These are phyloP conservation scores for Cyanistes caeruleus DNA, from an alignment of 2,113 vertebrate genomes.

Conservation along the genomic window DNA sequence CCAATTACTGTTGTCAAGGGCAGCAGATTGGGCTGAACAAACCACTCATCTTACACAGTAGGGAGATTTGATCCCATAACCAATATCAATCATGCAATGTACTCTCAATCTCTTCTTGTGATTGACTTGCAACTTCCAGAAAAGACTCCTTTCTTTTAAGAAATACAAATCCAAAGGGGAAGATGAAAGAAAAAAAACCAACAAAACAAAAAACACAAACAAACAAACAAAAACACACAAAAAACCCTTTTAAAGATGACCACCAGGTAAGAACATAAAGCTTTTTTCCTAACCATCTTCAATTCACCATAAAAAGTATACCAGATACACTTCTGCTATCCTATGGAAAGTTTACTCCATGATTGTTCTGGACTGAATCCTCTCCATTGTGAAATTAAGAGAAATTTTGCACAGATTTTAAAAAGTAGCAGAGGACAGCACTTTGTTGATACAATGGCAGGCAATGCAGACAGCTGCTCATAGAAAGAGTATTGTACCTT, in stretches of 20 bases:
- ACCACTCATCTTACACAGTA: neutral
- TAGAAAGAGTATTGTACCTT: neutral
- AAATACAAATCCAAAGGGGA: neutral
- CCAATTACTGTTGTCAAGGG: neutral
- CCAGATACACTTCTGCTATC: neutral
- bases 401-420: neutral
- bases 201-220: neutral
- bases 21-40: neutral
- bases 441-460: neutral
- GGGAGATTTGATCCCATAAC: neutral
- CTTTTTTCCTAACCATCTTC: neutral
- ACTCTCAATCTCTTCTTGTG: neutral
- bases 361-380: neutral
- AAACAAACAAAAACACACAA: neutral
- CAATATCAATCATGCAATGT: neutral
- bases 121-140: neutral
- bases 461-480: neutral
- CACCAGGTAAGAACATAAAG: neutral
- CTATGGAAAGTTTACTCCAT: neutral
- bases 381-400: neutral
- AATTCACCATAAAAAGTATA: neutral
- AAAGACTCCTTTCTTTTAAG: neutral
- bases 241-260: neutral
- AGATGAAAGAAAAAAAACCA: neutral
- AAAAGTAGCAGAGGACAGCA: neutral